phyloP scores from a whole-genome alignment of 2,888 invertebrate genomes.

The Trissolcus japonicus region DNA sequence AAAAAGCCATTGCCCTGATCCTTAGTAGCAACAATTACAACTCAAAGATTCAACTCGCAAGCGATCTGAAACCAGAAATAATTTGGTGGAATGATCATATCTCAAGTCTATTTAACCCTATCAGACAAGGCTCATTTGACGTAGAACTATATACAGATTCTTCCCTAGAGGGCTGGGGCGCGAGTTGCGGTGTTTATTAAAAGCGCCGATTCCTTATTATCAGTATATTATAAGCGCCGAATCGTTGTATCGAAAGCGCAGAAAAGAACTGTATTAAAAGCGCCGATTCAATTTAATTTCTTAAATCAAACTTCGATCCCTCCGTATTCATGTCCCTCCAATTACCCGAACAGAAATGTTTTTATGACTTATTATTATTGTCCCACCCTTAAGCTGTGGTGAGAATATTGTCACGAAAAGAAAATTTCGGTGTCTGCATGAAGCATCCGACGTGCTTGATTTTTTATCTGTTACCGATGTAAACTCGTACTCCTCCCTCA shows the following conservation, averaged over 20 bases:
- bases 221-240: slow-evolving; percentile 30
- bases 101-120: background rate
- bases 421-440: no score
- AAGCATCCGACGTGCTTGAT: no score
- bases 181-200: slow-evolving; percentile 21
- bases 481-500: no score
- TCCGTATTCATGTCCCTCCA: background rate
- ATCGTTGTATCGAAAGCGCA: slow-evolving; percentile 12
- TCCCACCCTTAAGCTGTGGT: no score
- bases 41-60: background rate
- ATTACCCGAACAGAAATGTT: no score
- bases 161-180: slow-evolving; percentile 36
- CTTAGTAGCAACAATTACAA: slow-evolving; percentile 4
- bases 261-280: no score
- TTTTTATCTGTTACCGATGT: no score
- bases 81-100: slow-evolving; percentile 2
- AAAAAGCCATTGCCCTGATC: slow-evolving; percentile 3
- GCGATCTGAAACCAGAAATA: slow-evolving; percentile 4
- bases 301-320: no score
- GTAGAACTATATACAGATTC: background rate
- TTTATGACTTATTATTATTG: no score
- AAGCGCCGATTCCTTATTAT: no score
- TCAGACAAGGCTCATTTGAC: background rate
- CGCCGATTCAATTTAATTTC: no score
- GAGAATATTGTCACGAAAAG: no score